Evolutionary conservation across 2,797 vertebrate species (phyloP).

Genomic region (Myiothlypis coronata): DNA sequence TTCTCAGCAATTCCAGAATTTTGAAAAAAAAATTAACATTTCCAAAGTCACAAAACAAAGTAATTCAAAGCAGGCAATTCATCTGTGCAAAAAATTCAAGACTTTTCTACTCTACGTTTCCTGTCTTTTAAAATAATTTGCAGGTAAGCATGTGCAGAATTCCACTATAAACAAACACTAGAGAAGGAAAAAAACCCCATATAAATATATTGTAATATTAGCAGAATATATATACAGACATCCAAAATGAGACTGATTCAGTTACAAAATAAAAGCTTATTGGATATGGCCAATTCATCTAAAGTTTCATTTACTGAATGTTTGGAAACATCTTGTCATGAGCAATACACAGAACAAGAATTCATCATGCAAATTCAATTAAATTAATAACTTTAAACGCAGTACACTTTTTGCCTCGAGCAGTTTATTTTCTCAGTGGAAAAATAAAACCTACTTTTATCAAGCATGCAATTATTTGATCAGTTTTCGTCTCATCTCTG

Average conservation of each 20-base stretch:
- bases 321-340: neutral
- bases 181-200: accelerated
- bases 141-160: neutral
- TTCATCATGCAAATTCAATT: neutral
- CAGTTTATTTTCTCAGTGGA: constrained; percentile 15
- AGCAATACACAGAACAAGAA: neutral
- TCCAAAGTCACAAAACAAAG: neutral
- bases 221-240: neutral
- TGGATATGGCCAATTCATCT: neutral
- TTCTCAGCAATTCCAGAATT: neutral
- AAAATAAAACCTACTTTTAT: constrained; percentile 8
- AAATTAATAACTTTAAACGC: neutral
- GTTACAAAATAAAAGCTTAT: neutral
- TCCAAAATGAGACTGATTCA: neutral
- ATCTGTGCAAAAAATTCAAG: neutral
- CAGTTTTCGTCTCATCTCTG: neutral
- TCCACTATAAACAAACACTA: neutral
- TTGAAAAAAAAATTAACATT: neutral
- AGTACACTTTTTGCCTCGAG: neutral
- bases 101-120: neutral
- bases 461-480: neutral
- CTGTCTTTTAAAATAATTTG: neutral
- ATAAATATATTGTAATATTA: neutral
- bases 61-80: neutral
- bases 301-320: neutral